phyloP scores from a whole-genome alignment of 2,113 vertebrate species.

The Brachypodius melanocephalos region DNA sequence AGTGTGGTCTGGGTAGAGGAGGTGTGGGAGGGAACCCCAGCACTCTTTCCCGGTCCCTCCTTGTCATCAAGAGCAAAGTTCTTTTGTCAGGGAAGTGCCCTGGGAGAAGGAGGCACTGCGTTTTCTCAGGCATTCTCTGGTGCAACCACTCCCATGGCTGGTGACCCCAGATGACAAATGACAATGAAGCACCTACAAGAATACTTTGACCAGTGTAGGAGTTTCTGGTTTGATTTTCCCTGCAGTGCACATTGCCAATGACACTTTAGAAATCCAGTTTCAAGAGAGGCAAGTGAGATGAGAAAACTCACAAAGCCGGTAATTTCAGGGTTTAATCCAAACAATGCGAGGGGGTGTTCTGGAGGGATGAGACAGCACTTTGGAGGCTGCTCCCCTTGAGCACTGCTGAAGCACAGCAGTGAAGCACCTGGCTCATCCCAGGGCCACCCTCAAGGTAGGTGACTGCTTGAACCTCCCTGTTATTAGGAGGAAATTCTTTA shows the following conservation, averaged over 20 bases:
- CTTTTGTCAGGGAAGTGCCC: neutral
- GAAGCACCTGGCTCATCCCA: neutral
- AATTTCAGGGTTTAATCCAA: neutral
- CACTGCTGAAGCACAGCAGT: accelerated
- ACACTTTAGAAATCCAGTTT: neutral
- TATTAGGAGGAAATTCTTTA: neutral
- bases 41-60: neutral
- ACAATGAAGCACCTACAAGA: neutral
- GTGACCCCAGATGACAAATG: neutral
- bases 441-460: neutral
- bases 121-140: neutral
- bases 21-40: no score
- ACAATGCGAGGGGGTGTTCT: accelerated
- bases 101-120: neutral
- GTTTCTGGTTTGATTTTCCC: neutral
- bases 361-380: accelerated
- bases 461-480: neutral
- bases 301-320: neutral
- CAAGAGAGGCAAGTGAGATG: neutral
- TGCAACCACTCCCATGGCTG: neutral
- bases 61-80: neutral
- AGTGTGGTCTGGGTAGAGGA: neutral
- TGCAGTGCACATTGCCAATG: accelerated
- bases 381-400: accelerated
- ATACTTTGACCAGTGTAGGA: neutral